Base-by-base conservation (phyloP, 1,140 invertebrate genomes). In the Ganaspis sp. region DNA sequence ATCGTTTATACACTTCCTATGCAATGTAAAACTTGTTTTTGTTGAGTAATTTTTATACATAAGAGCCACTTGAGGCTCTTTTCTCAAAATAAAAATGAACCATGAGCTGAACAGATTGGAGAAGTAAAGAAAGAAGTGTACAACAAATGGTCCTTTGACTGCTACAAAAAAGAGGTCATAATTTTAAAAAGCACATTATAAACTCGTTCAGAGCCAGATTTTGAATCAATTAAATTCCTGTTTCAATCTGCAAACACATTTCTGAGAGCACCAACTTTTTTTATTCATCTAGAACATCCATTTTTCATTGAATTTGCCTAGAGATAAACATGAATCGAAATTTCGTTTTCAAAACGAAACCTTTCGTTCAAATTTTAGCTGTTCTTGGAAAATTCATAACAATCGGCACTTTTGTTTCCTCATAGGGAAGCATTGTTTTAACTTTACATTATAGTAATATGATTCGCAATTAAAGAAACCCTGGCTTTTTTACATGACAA, bases 1-100 rank as follows among this genome's bases (percentile, higher is more conserved):
- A 75, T 70, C 64, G 40, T 49, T 74, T 74, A 77, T 74, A 12
- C 37, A 42, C 38, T 40, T 40, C 42, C 17, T 23, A 26, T 45
- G 12, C 40, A 45, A 15, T 71, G 12, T 53, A 64, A 69, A 40
- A 38, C 26, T 21, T 37, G 49, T 29, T 38, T 73, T 73, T 73
- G 9, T 72, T 72, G 38, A 19, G 42, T 45, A 64, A 64, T 64
- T 64, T 64, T 64, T 29, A 34, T n/a, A 64, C 58, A 64, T 5
- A 64, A 64, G 58, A 64, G 58, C 9, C 26, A 64, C 58, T 64
- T 12, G 26, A 64, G n/a, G 58, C 29, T 26, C 45, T 64, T 64
- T 34, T 64, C 26, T 64, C 11, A 29, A 58, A 4, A 8, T 29
- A 29, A 64, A 64, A 54, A 19, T 19, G 21, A 64, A n/a, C 26